Evolutionary conservation across 2,888 invertebrate species (phyloP), one percentile per base, ranked within the genome.

Genomic region (Amphipyra berbera): DNA sequence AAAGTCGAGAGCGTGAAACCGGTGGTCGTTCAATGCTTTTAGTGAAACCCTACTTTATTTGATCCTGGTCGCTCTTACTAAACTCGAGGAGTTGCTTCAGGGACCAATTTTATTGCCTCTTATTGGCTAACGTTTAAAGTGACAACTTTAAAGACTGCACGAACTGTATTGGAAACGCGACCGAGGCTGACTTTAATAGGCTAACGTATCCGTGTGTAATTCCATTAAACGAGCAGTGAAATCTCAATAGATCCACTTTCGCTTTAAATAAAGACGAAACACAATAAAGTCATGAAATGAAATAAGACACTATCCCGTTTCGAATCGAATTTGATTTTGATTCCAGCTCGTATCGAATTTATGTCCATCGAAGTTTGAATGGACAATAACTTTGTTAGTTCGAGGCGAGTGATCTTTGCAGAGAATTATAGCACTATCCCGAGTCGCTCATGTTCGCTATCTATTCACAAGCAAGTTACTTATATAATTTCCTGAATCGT

Each of bases 91-190:
- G 71, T 72, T 75, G 81, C 87, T 81, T 72, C 76, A 68, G 83
- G 79, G 83, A 83, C 82, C 81, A 77, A 81, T 88, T 91, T 91
- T 90, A 91, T 89, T 87, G 85, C 84, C 82, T 86, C 82, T 85
- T 88, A 87, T 87, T 87, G 87, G 83, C 82, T 82, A 78, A 80
- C 84, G 80, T 87, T 86, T 87, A 86, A 87, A 88, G 86, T 88
- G 86, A 87, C 85, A 85, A 85, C 86, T 85, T 85, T 84, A 87
- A 87, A 84, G 81, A 78, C 72, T 74, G 71, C 69, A 79, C 59
- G 62, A 79, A 78, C 63, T 55, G 67, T 69, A 78, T 77, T 80
- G 64, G 70, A 78, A 79, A 71, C 75, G 77, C 81, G 68, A 73
- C 61, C 63, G 46, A 46, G 15, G 60, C 47, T 45, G 50, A 56